phyloP scores from a whole-genome alignment of 1,140 invertebrate genomes.

The Pseudomyrmex concolor region DNA sequence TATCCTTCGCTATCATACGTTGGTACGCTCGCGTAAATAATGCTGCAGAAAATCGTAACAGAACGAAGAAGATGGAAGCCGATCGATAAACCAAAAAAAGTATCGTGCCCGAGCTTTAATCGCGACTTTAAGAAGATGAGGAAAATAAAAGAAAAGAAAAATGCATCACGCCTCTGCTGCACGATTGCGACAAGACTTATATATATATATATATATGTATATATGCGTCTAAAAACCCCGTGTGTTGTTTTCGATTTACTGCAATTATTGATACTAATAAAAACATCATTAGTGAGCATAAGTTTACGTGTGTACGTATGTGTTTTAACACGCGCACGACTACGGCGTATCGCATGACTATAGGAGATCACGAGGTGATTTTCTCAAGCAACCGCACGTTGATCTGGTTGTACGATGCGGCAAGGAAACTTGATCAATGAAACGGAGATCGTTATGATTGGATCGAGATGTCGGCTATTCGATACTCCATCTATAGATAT shows the following conservation, averaged over 20 bases:
- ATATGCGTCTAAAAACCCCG: no score
- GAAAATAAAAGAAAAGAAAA: not conserved
- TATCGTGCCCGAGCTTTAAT: conserved; percentile 3
- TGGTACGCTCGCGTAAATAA: conserved; percentile 30
- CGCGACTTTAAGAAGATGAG: conserved; percentile 5
- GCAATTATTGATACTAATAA: conserved; percentile 59
- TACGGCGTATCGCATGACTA: conserved; percentile 29
- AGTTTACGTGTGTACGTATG: not conserved
- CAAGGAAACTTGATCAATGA: not conserved
- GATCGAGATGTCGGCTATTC: not conserved
- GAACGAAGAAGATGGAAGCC: not conserved
- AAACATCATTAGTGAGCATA: conserved; percentile 47
- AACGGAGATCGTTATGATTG: not conserved
- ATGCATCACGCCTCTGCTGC: conserved; percentile 1
- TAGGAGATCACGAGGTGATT: conserved; percentile 43
- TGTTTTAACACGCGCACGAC: conserved; percentile 9
- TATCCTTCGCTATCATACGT: not conserved
- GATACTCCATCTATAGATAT: conserved; percentile 11
- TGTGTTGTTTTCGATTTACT: not conserved
- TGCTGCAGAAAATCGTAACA: conserved; percentile 21
- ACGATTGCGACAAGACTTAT: conserved; percentile 40
- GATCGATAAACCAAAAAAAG: not conserved
- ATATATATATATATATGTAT: no score
- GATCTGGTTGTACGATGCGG: conserved; percentile 5
- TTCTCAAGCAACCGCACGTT: not conserved